Evolutionary conservation across 2,888 invertebrate genomes (phyloP).

Genomic region (Eretmocerus hayati): DNA sequence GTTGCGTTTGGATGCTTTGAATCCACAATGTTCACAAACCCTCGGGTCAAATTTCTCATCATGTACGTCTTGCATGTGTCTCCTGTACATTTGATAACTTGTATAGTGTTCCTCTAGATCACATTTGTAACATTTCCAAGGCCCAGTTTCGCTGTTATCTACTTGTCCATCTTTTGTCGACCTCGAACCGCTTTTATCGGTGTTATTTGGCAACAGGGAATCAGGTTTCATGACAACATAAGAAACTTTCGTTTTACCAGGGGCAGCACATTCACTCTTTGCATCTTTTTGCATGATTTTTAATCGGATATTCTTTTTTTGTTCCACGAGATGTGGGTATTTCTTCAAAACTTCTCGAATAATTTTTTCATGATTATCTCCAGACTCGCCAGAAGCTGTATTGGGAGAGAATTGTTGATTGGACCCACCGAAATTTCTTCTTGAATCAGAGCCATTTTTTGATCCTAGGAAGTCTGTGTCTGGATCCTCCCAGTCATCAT

Average conservation of each 20-base stretch:
- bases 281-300: constrained; percentile 67
- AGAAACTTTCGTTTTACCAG: constrained; percentile 46
- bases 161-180: constrained; percentile 25
- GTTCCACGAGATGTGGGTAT: constrained; percentile 80
- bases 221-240: constrained; percentile 50
- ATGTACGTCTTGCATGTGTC: constrained; percentile 75
- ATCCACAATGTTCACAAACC: constrained; percentile 80
- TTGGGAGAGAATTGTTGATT: background rate
- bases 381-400: constrained; percentile 1
- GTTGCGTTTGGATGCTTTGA: constrained; percentile 65
- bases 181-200: constrained; percentile 23
- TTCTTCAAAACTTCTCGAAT: constrained; percentile 82
- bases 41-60: constrained; percentile 68
- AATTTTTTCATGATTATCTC: constrained; percentile 71
- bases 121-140: constrained; percentile 77
- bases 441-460: background rate
- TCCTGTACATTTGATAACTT: constrained; percentile 70
- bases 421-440: background rate
- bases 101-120: constrained; percentile 56
- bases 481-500: constrained; percentile 40
- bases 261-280: constrained; percentile 35
- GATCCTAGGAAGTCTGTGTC: constrained; percentile 29
- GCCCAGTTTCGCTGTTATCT: constrained; percentile 53
- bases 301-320: constrained; percentile 78
- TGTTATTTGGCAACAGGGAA: constrained; percentile 33